phyloP scores from a whole-genome alignment of 2,797 vertebrate genomes.

The Arctocebus calabarensis region DNA sequence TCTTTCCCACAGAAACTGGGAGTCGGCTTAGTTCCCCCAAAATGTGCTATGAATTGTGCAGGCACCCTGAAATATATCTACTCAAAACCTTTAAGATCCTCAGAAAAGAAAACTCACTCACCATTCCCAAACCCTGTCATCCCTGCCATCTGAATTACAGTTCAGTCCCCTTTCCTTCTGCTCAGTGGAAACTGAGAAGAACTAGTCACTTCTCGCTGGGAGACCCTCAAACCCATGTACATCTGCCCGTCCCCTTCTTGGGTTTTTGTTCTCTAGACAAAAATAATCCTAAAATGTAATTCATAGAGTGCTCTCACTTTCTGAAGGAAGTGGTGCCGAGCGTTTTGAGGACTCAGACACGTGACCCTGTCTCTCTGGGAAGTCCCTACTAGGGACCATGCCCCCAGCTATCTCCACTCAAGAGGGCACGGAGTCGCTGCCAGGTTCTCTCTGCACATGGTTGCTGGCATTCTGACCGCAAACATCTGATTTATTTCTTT shows the following conservation, averaged over 20 bases:
- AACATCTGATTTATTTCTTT: not conserved
- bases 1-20: not conserved
- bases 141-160: not conserved
- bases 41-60: not conserved
- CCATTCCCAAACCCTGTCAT: not conserved
- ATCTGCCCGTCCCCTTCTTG: not conserved
- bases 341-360: not conserved
- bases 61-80: not conserved
- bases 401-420: not conserved
- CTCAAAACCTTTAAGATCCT: not conserved
- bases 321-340: not conserved
- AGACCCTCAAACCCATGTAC: not conserved
- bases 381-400: rapidly evolving
- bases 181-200: not conserved
- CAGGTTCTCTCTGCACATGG: too few species aligned
- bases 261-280: not conserved
- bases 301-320: not conserved
- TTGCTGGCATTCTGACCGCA: not conserved
- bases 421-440: not conserved
- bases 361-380: rapidly evolving
- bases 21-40: not conserved
- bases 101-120: not conserved
- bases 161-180: not conserved
- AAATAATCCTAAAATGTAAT: not conserved
- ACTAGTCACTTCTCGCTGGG: not conserved